Evolutionary conservation across 2,113 vertebrate species (phyloP), one percentile per base, ranked within the genome.

Genomic region (Passer domesticus): DNA sequence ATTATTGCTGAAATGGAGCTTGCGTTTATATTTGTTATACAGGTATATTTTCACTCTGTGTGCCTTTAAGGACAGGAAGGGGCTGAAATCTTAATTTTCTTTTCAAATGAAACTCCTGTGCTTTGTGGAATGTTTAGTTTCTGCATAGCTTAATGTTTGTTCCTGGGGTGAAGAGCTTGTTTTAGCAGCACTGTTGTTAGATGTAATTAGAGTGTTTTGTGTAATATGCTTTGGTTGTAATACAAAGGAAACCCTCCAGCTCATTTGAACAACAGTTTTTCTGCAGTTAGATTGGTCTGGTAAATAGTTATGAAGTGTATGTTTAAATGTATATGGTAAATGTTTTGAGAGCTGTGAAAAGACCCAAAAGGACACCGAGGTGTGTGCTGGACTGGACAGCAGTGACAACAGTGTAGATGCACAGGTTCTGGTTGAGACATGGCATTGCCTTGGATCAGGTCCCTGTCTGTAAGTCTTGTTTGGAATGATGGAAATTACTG

Each of bases 91-190:
- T 62, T 62, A 21, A 28, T 4, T 59, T 67, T 62, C 5, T 53
- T 35, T 78, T 85, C 7, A 59, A n/a, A 20, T 58, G 35, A 56
- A 76, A 9, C 17, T 79, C 2, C 11, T 30, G 19, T 58, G 22
- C 27, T 52, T 58, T 44, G 37, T 41, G 53, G 10, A n/a, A 46
- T 0, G 0, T 84, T 90, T 33, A 30, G 35, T 70, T 86, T 47
- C 17, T 81, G 14, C 30, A 18, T 24, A 78, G 55, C 25, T 69
- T n/a, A 33, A 28, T 0, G 0, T 22, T 39, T 22, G 1, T 53
- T 82, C 23, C 25, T 43, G 49, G 46, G 16, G 11, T 68, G 7
- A 44, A 47, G 70, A 78, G 28, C 58, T 82, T 72, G 9, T 72
- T 92, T 62, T 49, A 73, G 46, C 35, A 46, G 41, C 46, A 9